Evolutionary conservation across 2,113 vertebrate species (phyloP), one percentile per base, ranked within the genome.

Genomic region (Ctenodactylus gundi): DNA sequence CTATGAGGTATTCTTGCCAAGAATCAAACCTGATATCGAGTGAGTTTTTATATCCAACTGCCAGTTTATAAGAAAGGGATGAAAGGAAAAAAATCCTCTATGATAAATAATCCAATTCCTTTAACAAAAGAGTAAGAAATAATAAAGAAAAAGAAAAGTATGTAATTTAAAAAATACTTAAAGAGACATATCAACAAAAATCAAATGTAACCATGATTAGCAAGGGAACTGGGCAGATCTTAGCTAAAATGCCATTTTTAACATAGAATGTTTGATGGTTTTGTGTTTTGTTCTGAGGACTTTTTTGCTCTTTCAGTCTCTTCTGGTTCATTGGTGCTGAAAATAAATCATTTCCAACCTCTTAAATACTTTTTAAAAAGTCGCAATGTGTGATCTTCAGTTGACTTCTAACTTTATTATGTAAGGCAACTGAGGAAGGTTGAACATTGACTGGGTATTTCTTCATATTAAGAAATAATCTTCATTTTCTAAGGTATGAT

Each of bases 11-110:
- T 62, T 92, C 67, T 77, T 91, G n/a, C 57, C 67, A 81, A 94
- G 90, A 78, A 67, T 34, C 34, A 88, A 93, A 82, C 41, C 68
- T 90, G 39, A 92, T 34, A 10, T 55, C 89, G 41, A 95, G 8
- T 36, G 85, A 41, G 64, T 15, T 84, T 58, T 64, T 67, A 73
- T 4, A 88, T 64, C n/a, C 77, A 85, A 90, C 14, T 44, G 62
- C 23, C 31, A 58, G 7, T 70, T 77, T 62, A 75, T 3, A 91
- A 25, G 23, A 73, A 88, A 92, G 7, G 1, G 3, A 23, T 51
- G n/a, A 55, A n/a, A n/a, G n/a, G n/a, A n/a, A n/a, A 64, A 60
- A 92, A 77, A 92, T 49, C 23, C 41, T 53, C 1, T 10, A 77
- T 31, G 64, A 68, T 15, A 89, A 81, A 58, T n/a, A 76, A 94